Conservation (phyloP, 2,888 invertebrate species). For the Sicus ferrugineus region DNA sequence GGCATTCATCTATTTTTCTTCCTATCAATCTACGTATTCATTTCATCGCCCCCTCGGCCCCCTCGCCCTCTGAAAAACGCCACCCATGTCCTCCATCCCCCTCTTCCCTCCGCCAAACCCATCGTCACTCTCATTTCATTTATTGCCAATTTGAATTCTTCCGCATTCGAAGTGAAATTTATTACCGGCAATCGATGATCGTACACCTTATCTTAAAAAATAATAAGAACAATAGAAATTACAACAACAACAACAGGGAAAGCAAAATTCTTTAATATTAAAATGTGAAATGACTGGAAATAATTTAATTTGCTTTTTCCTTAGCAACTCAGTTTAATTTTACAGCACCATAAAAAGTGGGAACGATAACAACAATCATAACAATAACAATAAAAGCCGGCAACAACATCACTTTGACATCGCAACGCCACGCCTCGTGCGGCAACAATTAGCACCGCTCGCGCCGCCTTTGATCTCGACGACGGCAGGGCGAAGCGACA, state of each 20-base stretch:
- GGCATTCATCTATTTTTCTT: not conserved
- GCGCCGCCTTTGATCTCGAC: not conserved
- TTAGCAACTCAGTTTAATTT: not conserved
- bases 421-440: not conserved
- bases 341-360: not conserved
- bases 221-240: not conserved
- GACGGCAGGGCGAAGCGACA: not conserved
- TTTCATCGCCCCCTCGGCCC: no score
- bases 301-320: not conserved
- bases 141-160: not conserved
- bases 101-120: not conserved
- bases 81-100: not conserved
- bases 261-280: not conserved
- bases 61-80: no score
- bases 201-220: not conserved
- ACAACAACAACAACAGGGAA: not conserved
- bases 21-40: not conserved
- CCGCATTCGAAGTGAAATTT: slow-evolving; percentile 4
- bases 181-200: not conserved
- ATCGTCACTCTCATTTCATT: not conserved
- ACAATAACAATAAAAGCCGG: not conserved
- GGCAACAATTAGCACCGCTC: not conserved
- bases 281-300: not conserved
- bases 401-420: not conserved
- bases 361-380: not conserved